phyloP scores from a whole-genome alignment of 2,888 invertebrate genomes.

The Helicoverpa assulta region DNA sequence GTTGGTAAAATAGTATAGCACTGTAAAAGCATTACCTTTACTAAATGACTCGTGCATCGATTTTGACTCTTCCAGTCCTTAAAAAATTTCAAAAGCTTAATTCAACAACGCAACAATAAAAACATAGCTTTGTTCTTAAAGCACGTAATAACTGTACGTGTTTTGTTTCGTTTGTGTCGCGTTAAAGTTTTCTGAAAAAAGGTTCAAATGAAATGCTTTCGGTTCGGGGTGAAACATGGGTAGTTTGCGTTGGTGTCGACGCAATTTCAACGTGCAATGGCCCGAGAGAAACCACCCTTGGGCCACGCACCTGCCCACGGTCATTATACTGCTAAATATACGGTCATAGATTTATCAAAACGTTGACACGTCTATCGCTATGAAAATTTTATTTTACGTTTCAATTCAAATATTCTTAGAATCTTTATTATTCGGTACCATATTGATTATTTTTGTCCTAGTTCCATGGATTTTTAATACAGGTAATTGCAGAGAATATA shows the following conservation, averaged over 20 bases:
- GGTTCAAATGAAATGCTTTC: conserved; percentile 53
- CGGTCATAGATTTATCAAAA: background rate
- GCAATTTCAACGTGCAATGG: conserved; percentile 70
- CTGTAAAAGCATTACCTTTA: background rate
- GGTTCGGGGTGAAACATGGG: conserved; percentile 70
- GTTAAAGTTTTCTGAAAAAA: conserved; percentile 57
- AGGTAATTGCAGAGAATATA: too few relatives aligned
- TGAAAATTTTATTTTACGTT: conserved; percentile 20
- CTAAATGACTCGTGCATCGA: background rate
- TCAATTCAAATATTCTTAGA: background rate
- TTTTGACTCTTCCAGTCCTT: background rate
- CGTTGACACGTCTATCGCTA: background rate
- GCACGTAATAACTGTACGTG: background rate
- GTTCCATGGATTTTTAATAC: background rate
- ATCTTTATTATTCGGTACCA: background rate
- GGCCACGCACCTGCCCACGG: conserved; percentile 63
- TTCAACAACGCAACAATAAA: background rate
- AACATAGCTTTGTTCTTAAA: background rate
- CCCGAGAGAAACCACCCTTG: conserved; percentile 67
- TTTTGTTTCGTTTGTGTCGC: conserved; percentile 6
- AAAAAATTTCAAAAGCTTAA: background rate
- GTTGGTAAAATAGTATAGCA: background rate
- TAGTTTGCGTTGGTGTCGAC: conserved; percentile 69
- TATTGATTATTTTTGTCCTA: background rate
- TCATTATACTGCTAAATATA: conserved; percentile 17